phyloP scores from a whole-genome alignment of 2,113 vertebrate genomes.

The Chitala chitala region DNA sequence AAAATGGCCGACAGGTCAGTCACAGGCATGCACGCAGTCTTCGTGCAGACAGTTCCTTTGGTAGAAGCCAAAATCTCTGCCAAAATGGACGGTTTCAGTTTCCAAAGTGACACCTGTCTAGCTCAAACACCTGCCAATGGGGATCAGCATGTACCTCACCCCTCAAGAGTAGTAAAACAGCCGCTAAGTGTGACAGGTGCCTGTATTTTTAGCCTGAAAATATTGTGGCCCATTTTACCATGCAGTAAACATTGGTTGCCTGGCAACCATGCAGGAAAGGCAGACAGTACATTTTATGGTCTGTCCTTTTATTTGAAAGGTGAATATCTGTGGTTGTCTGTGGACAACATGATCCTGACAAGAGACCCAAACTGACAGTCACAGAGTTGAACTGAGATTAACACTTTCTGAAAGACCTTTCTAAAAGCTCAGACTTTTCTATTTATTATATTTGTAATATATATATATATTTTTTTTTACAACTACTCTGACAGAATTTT shows the following conservation, averaged over 20 bases:
- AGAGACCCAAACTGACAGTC: too few species aligned
- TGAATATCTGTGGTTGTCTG: not conserved
- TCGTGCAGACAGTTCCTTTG: not conserved
- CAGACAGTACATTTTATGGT: not conserved
- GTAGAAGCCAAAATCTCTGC: not conserved
- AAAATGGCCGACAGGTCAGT: too few species aligned
- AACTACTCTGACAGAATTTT: too few species aligned
- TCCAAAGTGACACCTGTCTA: not conserved
- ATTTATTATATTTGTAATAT: too few species aligned
- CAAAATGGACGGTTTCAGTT: not conserved
- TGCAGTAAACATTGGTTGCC: slow-evolving; percentile 19
- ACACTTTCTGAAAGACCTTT: too few species aligned
- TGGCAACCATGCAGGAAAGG: slow-evolving; percentile 10
- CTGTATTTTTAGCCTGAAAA: slow-evolving; percentile 31
- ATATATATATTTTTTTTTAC: too few species aligned
- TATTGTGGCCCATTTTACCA: slow-evolving; percentile 25
- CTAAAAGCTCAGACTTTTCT: too few species aligned
- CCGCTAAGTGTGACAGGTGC: not conserved
- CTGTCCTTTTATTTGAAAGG: not conserved
- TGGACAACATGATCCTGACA: not conserved
- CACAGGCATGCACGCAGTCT: too few species aligned
- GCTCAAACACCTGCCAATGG: not conserved
- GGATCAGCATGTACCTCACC: not conserved
- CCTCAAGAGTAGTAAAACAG: not conserved
- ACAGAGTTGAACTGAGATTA: too few species aligned